These are phyloP conservation scores for Hecatera dysodea DNA, from an alignment of 2,888 invertebrate species.

Conservation along the genomic window DNA sequence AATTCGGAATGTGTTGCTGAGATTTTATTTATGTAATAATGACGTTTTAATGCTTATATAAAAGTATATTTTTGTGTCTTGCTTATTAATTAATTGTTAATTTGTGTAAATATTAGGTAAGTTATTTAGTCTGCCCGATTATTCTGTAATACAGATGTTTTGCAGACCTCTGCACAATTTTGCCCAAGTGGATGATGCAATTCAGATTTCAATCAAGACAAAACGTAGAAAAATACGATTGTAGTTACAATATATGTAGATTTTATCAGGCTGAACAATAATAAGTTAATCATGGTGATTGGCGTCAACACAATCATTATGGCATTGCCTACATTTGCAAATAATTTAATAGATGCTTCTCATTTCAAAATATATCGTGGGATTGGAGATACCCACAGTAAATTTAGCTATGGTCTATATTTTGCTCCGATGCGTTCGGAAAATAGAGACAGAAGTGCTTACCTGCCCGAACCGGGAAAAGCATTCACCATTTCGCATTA, in stretches of 20 bases:
- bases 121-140: background rate
- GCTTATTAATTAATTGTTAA: slow-evolving; percentile 18
- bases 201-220: background rate
- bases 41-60: slow-evolving; percentile 28
- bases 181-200: background rate
- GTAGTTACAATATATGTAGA: background rate
- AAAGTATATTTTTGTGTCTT: background rate
- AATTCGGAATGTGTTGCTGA: slow-evolving; percentile 17
- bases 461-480: background rate
- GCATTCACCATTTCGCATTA: background rate
- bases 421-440: background rate
- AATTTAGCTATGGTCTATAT: no score
- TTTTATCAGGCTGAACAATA: background rate
- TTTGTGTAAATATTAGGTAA: slow-evolving; percentile 9
- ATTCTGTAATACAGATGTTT: background rate
- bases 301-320: background rate
- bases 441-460: background rate
- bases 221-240: background rate
- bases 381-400: no score
- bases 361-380: background rate
- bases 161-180: background rate
- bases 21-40: slow-evolving; percentile 41
- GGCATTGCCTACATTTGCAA: background rate
- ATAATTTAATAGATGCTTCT: background rate
- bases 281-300: no score